Evolutionary conservation across 2,113 vertebrate species (phyloP).

Genomic region (Scatophagus argus): DNA sequence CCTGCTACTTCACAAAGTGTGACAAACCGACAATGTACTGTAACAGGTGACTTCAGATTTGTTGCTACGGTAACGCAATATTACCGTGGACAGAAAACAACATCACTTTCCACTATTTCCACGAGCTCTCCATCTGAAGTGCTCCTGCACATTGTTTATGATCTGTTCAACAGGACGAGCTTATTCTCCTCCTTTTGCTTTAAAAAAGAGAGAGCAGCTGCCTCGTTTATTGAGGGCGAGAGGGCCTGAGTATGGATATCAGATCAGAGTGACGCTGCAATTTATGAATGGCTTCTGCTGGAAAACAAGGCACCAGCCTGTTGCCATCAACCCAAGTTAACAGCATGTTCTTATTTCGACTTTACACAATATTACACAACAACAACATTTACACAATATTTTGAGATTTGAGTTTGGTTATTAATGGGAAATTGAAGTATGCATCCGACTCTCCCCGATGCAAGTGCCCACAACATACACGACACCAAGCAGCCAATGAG

Average conservation of each 20-base stretch:
- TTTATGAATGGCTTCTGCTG: not conserved
- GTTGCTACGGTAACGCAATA: not conserved
- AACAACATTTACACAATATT: no score
- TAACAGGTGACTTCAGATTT: not conserved
- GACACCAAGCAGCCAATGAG: constrained; percentile 20
- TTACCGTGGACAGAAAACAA: not conserved
- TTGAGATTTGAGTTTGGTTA: not conserved
- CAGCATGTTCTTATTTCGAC: no score
- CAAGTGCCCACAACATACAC: not conserved
- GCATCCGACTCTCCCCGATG: no score
- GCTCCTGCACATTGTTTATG: not conserved
- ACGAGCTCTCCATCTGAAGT: not conserved
- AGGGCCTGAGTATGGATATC: not conserved
- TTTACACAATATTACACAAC: no score
- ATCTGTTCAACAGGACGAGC: not conserved
- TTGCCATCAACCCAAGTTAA: not conserved
- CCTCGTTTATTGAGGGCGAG: not conserved
- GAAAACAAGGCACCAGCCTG: not conserved
- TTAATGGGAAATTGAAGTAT: no score
- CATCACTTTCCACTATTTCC: not conserved
- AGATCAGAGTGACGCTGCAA: not conserved
- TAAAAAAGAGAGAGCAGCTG: not conserved
- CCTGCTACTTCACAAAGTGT: not conserved
- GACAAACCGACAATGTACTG: not conserved
- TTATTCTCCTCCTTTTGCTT: not conserved